A percentile compares a stretch with the other conserved stretches of the same genome.
phyloP scores from a whole-genome alignment of 1,140 invertebrate genomes.

The Ceratina japonica region DNA sequence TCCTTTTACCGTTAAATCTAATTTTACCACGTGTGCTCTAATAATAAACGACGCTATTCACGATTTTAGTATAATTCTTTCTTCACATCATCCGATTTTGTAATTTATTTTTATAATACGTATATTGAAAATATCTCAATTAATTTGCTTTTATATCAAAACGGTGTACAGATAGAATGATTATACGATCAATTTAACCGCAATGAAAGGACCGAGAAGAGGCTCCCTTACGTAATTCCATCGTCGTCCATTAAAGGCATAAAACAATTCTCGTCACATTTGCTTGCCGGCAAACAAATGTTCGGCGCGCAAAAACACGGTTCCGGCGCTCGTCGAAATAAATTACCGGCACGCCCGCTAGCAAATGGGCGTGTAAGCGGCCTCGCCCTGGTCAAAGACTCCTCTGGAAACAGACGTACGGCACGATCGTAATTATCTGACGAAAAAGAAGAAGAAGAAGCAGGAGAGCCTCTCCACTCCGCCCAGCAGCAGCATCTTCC shows the following conservation, averaged over 20 bases:
- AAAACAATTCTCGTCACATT: background rate
- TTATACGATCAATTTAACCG: background rate
- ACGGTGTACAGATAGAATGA: no score
- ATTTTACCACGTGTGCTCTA: background rate
- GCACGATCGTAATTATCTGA: conserved; percentile 55
- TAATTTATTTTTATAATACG: no score
- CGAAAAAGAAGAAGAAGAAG: background rate
- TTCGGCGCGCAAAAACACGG: conserved; percentile 7
- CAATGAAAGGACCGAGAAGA: background rate
- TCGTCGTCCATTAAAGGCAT: background rate
- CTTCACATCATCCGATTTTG: no score
- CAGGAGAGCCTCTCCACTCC: conserved; percentile 18
- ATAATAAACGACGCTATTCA: no score
- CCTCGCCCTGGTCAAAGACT: conserved; percentile 29
- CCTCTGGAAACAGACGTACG: conserved; percentile 42
- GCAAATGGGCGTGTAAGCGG: conserved; percentile 43
- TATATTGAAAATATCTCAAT: no score
- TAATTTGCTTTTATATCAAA: no score
- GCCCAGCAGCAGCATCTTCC: conserved; percentile 16
- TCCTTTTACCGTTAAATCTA: background rate
- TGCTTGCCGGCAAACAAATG: background rate
- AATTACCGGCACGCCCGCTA: conserved; percentile 33
- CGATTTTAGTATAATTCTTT: no score
- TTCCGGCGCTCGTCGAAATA: conserved; percentile 22
- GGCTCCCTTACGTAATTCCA: background rate